Base-by-base conservation (phyloP, 2,888 invertebrate genomes). In the Leptopilina drosophilae region DNA sequence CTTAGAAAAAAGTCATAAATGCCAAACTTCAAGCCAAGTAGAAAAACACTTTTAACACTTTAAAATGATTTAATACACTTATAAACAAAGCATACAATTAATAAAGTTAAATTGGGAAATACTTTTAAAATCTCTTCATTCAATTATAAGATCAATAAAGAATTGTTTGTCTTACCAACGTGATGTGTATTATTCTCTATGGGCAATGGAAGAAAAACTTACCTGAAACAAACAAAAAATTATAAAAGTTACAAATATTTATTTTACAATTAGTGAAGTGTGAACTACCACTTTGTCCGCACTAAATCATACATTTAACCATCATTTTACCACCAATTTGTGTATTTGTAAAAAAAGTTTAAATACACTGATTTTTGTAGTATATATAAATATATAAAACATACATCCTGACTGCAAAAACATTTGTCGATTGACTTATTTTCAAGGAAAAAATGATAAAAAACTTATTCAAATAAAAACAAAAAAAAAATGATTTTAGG, bases 141-240 rank as follows among this genome's bases (percentile, higher is more conserved):
- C 33, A 33, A 33, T 33, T 33, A 33, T 33, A 33, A 33, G 33
- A 33, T 33, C 33, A 33, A 33, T 33, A 33, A 5, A 56, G 56
- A n/a, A 69, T 69, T 53, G 5, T 11, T 11, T 11, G 20, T 53
- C 69, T 69, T 69, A 69, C 69, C 69, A 49, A 20, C 20, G 20
- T 49, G 12, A 46, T 15, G 53, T 6, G 49, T 20, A 69, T 49
- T 46, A 7, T 53, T 14, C 20, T 11, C 20, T 69, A 69, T 69
- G 26, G 7, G 26, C 5, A 5, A 26, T 20, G 5, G 33, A 33
- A 46, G 11, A 69, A 15, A 69, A 49, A 69, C 69, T 69, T 69
- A 69, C 69, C 49, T 69, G 69, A 15, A 69, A 69, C 46, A 69
- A 69, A 69, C 69, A 49, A 69, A 14, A 69, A 49, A 53, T 56